These are phyloP conservation scores for Phenganax stokvisi DNA, from an alignment of 92 coral and sea anemone genomes.

Conservation along the genomic window DNA sequence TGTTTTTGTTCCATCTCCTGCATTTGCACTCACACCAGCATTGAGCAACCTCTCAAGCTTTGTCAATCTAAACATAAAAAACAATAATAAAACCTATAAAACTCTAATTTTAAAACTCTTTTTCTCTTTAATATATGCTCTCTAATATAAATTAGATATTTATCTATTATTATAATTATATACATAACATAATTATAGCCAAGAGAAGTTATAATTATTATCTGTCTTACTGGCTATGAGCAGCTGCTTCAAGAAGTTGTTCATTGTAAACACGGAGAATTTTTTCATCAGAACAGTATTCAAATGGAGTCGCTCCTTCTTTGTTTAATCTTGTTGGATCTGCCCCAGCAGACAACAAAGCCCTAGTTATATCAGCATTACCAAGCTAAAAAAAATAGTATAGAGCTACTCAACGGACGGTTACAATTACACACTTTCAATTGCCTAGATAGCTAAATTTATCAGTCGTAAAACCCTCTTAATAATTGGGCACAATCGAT, in stretches of 20 bases:
- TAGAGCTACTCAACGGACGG: neutral
- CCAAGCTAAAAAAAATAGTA: slow-evolving; percentile 52
- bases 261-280: slow-evolving; percentile 84
- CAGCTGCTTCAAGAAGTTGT: slow-evolving; percentile 87
- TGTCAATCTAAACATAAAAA: slow-evolving; percentile 49
- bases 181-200: too few relatives aligned
- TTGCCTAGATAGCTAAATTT: neutral
- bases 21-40: slow-evolving; percentile 94
- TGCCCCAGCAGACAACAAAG: slow-evolving; percentile 87
- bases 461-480: neutral
- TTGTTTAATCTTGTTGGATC: slow-evolving; percentile 87
- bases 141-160: too few relatives aligned
- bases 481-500: neutral
- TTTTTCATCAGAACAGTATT: slow-evolving; percentile 77
- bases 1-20: slow-evolving; percentile 80
- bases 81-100: neutral
- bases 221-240: slow-evolving; percentile 73
- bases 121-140: too few relatives aligned
- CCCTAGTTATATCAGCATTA: slow-evolving; percentile 78
- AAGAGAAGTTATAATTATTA: neutral
- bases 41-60: slow-evolving; percentile 68
- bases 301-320: slow-evolving; percentile 94
- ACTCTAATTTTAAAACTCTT: too few relatives aligned
- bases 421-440: neutral
- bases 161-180: too few relatives aligned